Conservation (phyloP, 1,140 invertebrate species). For the Aphidius ervi region DNA sequence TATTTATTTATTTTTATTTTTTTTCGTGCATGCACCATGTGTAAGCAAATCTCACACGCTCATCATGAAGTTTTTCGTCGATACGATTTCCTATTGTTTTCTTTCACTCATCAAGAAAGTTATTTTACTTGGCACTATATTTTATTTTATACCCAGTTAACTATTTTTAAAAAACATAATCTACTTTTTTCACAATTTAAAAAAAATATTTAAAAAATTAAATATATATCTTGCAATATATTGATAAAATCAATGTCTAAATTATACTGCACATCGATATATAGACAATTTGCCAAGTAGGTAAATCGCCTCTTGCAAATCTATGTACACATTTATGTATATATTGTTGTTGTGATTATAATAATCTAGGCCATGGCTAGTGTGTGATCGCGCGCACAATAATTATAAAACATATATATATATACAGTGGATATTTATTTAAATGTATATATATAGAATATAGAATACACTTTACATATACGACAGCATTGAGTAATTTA, state of each 20-base stretch:
- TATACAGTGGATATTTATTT: no score
- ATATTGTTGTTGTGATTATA: constrained; percentile 15
- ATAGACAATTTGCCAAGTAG: constrained; percentile 7
- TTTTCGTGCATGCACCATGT: not conserved
- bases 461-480: no score
- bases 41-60: constrained; percentile 7
- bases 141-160: constrained; percentile 9
- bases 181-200: not conserved
- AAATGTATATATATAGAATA: no score
- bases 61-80: constrained; percentile 16
- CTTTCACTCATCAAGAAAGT: not conserved
- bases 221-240: no score
- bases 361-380: constrained; percentile 49
- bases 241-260: not conserved
- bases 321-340: not conserved
- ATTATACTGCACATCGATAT: not conserved
- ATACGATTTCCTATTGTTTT: constrained; percentile 26
- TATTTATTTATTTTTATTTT: not conserved
- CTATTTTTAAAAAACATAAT: not conserved
- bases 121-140: constrained; percentile 9
- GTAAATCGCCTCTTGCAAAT: constrained; percentile 7
- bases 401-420: no score
- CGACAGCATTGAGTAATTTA: no score
- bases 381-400: constrained; percentile 29
- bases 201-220: no score